Evolutionary conservation across 2,797 vertebrate genomes (phyloP), one percentile per base, ranked within the genome.

Genomic region (Cuniculus paca): DNA sequence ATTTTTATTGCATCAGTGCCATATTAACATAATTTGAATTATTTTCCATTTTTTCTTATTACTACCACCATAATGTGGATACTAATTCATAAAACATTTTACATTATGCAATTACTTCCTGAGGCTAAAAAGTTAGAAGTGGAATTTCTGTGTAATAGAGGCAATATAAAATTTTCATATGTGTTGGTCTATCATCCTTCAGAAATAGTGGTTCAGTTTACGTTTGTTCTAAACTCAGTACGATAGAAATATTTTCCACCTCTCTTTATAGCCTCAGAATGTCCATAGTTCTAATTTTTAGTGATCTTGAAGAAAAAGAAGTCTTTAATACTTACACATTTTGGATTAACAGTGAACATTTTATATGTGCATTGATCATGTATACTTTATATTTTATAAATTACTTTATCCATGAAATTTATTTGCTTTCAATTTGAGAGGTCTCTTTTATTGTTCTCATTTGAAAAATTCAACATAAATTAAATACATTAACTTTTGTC

Each of bases 81-180:
- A 45, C 31, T 91, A 72, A 4, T 36, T 89, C 24, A 87, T 86
- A 81, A 92, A 93, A 58, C 7, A 54, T 12, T 86, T 79, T 90
- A 13, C 0, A 36, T 6, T 42, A 0, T 81, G 1, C 7, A 70
- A 50, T 91, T 79, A 68, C 48, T 88, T 93, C 24, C 74, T 83
- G 68, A 60, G 26, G 9, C 48, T 82, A 65, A 86, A 74, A 24
- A 39, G 2, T 60, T 89, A 68, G 11, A 88, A 63, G 58, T 89
- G 9, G n/a, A 78, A 63, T 87, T 91, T 82, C 28, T 91, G 34
- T 85, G 11, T 90, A 86, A 88, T 78, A 48, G 13, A 95, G 10
- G 5, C 52, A 45, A 34, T 7, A 78, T 48, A 50, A 72, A 91
- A 24, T 68, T 39, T 61, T 72, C 28, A 17, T 77, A 70, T 11